A percentile compares a stretch with the other conserved stretches of the same genome.
Evolutionary conservation across 2,113 vertebrate species (phyloP).

Genomic region (Eclectus roratus): DNA sequence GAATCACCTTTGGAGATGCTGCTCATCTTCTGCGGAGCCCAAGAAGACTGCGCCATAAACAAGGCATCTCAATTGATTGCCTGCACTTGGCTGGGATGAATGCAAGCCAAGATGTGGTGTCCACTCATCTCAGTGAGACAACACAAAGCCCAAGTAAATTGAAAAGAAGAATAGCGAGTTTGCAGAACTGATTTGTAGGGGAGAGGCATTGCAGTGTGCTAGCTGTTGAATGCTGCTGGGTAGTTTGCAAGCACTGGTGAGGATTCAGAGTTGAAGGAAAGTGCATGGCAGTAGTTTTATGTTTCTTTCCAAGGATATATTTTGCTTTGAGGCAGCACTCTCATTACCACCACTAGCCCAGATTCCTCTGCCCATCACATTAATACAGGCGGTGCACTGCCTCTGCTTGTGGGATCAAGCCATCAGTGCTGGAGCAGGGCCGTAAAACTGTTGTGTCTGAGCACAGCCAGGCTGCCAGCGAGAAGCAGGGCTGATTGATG

Average conservation of each 20-base stretch:
- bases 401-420: neutral
- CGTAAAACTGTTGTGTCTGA: neutral
- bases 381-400: neutral
- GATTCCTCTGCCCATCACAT: neutral
- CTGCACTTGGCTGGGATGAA: neutral
- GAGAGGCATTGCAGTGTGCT: neutral
- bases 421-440: neutral
- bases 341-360: neutral
- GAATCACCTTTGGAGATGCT: neutral
- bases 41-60: neutral
- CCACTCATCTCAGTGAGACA: neutral
- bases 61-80: neutral
- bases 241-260: neutral
- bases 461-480: neutral
- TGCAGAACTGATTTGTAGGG: neutral
- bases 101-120: neutral
- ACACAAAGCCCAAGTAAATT: neutral
- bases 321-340: neutral
- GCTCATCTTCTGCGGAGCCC: neutral
- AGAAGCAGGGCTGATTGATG: neutral
- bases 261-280: neutral
- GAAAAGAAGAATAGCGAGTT: neutral
- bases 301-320: neutral
- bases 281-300: too few relatives aligned
- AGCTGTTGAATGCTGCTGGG: neutral